These are phyloP conservation scores for Sebastes oblongus DNA, from an alignment of 2,797 vertebrate species.

Conservation along the genomic window DNA sequence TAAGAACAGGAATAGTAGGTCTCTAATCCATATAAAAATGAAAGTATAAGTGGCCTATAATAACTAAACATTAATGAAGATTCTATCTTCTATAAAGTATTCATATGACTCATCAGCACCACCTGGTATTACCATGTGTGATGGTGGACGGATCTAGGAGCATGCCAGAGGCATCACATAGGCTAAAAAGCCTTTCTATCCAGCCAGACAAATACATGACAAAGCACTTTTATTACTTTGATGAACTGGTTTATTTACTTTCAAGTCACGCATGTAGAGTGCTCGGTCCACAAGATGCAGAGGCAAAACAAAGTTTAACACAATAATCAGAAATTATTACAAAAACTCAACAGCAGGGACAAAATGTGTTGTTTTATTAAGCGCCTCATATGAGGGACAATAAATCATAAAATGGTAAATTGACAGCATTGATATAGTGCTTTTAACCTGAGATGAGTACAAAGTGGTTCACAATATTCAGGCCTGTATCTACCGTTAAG, in stretches of 20 bases:
- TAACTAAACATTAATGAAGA: not conserved
- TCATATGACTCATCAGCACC: constrained; percentile 36
- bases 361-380: not conserved
- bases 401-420: not conserved
- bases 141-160: not conserved
- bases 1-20: not conserved
- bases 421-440: not conserved
- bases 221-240: constrained; percentile 13
- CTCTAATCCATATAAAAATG: not conserved
- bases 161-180: not conserved
- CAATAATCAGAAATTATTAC: not conserved
- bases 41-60: not conserved
- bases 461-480: not conserved
- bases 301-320: not conserved
- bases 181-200: constrained; percentile 1
- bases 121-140: constrained; percentile 18
- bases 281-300: not conserved
- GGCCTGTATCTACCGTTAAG: not conserved
- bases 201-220: not conserved
- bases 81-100: not conserved
- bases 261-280: not conserved
- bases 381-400: not conserved
- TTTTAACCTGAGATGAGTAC: not conserved
- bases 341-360: not conserved
- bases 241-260: constrained; percentile 10